Evolutionary conservation across 1,140 invertebrate species (phyloP), one percentile per base, ranked within the genome.

Genomic region (Paraescarpia echinospica): DNA sequence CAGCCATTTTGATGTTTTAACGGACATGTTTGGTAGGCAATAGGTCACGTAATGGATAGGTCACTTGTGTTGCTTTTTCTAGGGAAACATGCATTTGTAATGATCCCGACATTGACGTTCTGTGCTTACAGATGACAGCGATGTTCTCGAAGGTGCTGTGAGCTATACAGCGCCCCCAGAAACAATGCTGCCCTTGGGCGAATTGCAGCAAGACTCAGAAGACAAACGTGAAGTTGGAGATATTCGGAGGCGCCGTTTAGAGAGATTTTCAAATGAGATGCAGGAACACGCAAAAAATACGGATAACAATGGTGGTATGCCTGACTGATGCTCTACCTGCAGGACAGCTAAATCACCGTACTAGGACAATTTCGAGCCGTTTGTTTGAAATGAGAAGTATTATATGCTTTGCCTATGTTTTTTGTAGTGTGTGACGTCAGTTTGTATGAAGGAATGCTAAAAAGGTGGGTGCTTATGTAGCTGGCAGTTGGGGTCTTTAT

Each of bases 91-190:
- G n/a, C n/a, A n/a, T n/a, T n/a, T n/a, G n/a, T 48, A 48, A 51
- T 51, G 9, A 90, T 35, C 90, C 34, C n/a, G 5, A 90, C n/a
- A n/a, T 18, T 33, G 18, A 90, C 27, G 90, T 91, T 90, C 31
- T 31, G 59, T 77, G 18, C 59, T 27, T 77, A 18, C 88, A 92
- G 91, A 34, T 59, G 51, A 92, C 2, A n/a, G 33, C 34, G 92
- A 77, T 34, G 93, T 91, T 51, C 51, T 94, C 77, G 94, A 94
- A 92, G 95, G 95, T 59, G 95, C 95, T 14, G 93, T 93, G 91
- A 95, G 95, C 18, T 94, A 93, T 41, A 93, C 94, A 1, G 92
- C 94, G 8, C 93, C 94, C 35, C 27, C 33, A 35, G 89, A 90
- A 59, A 33, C 59, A 88, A 22, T 33, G 88, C 6, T 93, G 31